Percentiles rank a stretch among this genome's conserved stretches.
phyloP scores from a whole-genome alignment of 1,140 invertebrate species.

The Ylistrum balloti region DNA sequence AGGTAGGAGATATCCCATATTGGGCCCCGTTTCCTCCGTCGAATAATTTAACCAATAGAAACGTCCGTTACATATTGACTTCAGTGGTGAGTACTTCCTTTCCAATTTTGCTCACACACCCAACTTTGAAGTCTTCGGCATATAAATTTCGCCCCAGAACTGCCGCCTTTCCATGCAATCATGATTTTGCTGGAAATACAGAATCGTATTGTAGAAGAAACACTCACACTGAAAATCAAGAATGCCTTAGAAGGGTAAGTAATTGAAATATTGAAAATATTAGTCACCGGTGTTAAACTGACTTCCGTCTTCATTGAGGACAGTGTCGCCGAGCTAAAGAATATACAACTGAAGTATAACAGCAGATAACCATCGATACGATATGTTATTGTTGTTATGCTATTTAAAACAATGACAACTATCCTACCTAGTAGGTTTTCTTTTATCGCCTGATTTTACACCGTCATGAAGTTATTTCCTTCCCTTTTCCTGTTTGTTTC shows the following conservation, averaged over 20 bases:
- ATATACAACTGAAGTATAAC: no score
- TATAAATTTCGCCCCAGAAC: neutral
- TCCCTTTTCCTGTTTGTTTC: no score
- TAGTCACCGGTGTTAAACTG: neutral
- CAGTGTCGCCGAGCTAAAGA: neutral
- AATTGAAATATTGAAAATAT: constrained; percentile 74
- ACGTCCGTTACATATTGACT: constrained; percentile 6
- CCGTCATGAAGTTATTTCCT: no score
- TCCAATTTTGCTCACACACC: neutral
- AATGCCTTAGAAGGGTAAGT: constrained; percentile 96
- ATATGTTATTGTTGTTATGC: no score
- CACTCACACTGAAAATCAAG: constrained; percentile 96
- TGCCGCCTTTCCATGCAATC: constrained; percentile 32
- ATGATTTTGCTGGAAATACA: constrained; percentile 99
- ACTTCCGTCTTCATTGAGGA: constrained; percentile 43
- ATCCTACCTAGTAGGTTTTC: no score
- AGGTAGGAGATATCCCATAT: neutral
- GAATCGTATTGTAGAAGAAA: constrained; percentile 98
- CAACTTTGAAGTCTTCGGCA: neutral
- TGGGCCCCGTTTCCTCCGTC: neutral
- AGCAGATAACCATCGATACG: no score
- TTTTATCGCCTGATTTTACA: no score
- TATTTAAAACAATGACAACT: no score
- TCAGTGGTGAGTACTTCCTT: neutral
- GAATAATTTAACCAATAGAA: neutral